Conservation (phyloP, 64 coral and sea anemone genomes). For the Montipora capricornis region DNA sequence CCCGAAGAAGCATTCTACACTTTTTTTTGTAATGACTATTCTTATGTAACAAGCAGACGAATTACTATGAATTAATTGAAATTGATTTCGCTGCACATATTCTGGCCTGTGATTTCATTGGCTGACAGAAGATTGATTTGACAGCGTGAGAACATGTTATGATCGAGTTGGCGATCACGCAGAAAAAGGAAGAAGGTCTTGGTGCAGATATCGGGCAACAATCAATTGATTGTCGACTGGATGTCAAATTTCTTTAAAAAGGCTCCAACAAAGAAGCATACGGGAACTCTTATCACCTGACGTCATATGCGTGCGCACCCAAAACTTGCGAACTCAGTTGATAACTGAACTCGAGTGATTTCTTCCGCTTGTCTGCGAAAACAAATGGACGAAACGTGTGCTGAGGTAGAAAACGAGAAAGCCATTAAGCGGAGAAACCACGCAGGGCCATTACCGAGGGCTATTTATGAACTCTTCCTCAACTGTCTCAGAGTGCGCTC, state of each 20-base stretch:
- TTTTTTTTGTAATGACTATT: too few species aligned
- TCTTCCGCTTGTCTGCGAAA: neutral
- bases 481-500: constrained; percentile 65
- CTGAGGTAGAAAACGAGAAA: constrained; percentile 14
- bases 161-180: too few species aligned
- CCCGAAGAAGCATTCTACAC: too few species aligned
- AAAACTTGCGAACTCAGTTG: neutral
- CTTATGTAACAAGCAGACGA: too few species aligned
- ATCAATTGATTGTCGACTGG: too few species aligned
- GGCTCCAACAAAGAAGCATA: neutral
- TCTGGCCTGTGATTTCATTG: too few species aligned
- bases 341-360: neutral
- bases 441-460: constrained; percentile 71
- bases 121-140: neutral
- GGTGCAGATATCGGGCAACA: too few species aligned
- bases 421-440: constrained; percentile 63
- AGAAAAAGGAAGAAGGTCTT: too few species aligned
- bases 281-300: constrained; percentile 26
- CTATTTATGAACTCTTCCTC: constrained; percentile 73
- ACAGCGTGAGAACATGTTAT: neutral
- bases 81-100: too few species aligned
- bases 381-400: constrained; percentile 46
- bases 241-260: neutral
- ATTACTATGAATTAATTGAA: too few species aligned
- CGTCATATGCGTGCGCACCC: constrained; percentile 12